phyloP scores from a whole-genome alignment of 2,797 vertebrate genomes.

The Enteromius treurensis region DNA sequence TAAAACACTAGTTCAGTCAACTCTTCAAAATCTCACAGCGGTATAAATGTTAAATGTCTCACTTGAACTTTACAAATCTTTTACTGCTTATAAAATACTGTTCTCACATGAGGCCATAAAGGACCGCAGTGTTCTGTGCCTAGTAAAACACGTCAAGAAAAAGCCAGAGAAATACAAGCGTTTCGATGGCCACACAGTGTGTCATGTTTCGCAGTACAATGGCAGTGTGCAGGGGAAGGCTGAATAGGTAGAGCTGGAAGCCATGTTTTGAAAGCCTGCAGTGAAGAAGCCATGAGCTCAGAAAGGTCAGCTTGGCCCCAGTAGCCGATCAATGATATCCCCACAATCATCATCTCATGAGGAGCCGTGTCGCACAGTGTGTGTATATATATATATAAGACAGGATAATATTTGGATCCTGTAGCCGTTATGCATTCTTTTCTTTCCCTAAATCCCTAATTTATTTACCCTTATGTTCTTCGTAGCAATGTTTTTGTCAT shows the following conservation, averaged over 20 bases:
- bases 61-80: conserved; percentile 73
- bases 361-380: conserved; percentile 29
- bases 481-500: background rate
- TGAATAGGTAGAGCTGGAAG: conserved; percentile 44
- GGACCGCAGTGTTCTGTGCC: conserved; percentile 64
- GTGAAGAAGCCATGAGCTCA: conserved; percentile 13
- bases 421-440: background rate
- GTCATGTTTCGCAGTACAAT: conserved; percentile 38
- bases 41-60: conserved; percentile 72
- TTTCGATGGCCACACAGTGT: conserved; percentile 47
- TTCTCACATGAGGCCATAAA: conserved; percentile 62
- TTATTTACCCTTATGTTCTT: background rate
- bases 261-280: conserved; percentile 32
- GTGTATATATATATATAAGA: conserved; percentile 18
- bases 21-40: conserved; percentile 64
- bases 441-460: background rate
- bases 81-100: conserved; percentile 77
- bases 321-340: conserved; percentile 35
- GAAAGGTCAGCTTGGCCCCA: conserved; percentile 32
- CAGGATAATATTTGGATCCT: background rate
- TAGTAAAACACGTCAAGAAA: conserved; percentile 69
- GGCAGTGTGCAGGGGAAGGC: conserved; percentile 43
- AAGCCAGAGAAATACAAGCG: conserved; percentile 65
- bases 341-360: conserved; percentile 20
- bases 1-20: conserved; percentile 63